Evolutionary conservation across 2,888 invertebrate genomes (phyloP).

Genomic region (Acrobasis repandana): DNA sequence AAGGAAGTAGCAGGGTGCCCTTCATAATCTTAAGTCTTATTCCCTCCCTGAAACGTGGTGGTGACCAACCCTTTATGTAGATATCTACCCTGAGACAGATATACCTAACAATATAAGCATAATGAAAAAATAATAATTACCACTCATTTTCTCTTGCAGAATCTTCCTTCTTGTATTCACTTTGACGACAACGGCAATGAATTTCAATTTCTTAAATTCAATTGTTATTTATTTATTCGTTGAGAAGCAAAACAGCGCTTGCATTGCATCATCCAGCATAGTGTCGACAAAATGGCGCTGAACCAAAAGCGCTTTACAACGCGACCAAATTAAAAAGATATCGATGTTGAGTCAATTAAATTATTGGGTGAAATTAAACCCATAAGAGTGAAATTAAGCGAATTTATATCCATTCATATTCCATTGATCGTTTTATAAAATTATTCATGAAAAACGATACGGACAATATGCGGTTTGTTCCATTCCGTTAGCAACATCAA

Average conservation of each 20-base stretch:
- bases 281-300: conserved; percentile 78
- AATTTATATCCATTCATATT: too few species aligned
- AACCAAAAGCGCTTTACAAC: conserved; percentile 76
- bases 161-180: conserved; percentile 6
- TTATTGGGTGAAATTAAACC: too few species aligned
- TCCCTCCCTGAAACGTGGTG: too few species aligned
- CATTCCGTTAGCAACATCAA: neutral
- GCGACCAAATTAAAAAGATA: conserved; percentile 46
- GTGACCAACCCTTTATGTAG: neutral
- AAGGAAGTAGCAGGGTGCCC: too few species aligned
- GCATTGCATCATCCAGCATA: conserved; percentile 73
- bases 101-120: conserved; percentile 26
- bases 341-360: too few species aligned
- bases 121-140: conserved; percentile 34
- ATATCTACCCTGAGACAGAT: neutral
- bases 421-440: too few species aligned
- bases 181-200: conserved; percentile 23
- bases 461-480: too few species aligned
- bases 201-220: neutral
- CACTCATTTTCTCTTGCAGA: conserved; percentile 35
- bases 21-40: too few species aligned
- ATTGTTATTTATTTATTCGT: too few species aligned
- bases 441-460: too few species aligned
- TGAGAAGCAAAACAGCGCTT: conserved; percentile 45
- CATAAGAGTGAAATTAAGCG: too few species aligned